Evolutionary conservation across 2,113 vertebrate genomes (phyloP), one percentile per base, ranked within the genome.

Genomic region (Rhea pennata): DNA sequence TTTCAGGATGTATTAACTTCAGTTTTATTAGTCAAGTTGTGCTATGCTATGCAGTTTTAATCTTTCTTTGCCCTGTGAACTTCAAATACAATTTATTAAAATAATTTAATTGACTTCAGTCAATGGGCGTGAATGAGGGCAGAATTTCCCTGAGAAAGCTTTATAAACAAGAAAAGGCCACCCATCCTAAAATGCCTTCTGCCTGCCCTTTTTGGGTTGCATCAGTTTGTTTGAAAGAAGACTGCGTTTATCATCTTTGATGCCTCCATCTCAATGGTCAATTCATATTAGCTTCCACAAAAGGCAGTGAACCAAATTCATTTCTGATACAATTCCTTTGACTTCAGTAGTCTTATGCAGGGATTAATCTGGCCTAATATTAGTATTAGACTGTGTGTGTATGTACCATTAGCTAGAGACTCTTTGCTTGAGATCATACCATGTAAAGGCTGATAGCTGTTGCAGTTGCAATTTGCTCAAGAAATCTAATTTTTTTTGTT

Each of bases 81-180:
- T 97, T 96, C 94, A 97, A 96, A 96, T 95, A 95, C 94, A 96
- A 95, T 96, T 96, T 96, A 96, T 96, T 95, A 97, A 96, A 96
- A 96, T 94, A 96, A 97, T 95, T 94, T 93, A 94, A 95, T 95
- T 96, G 95, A 96, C 95, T 96, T 97, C 95, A 96, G 89, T 96
- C 95, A 95, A 86, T 88, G 91, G 87, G 94, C 64, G 91, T 96
- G 96, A 97, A 95, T 93, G 95, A 95, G 93, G 95, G 84, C 96
- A 97, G 95, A 94, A 94, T 96, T 95, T 96, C 96, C 95, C 95
- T 95, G 96, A 96, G 95, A 95, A 96, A 95, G 79, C 90, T 83
- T 93, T 78, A 91, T 87, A 44, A 84, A 92, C 88, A 97, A 93
- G 94, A 94, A 98, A 94, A 94, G 88, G 87, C 80, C 90, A 92